A percentile compares a stretch with the other conserved stretches of the same genome.
Conservation (phyloP, 2,797 vertebrate species). For the Halcyon leucocephala region DNA sequence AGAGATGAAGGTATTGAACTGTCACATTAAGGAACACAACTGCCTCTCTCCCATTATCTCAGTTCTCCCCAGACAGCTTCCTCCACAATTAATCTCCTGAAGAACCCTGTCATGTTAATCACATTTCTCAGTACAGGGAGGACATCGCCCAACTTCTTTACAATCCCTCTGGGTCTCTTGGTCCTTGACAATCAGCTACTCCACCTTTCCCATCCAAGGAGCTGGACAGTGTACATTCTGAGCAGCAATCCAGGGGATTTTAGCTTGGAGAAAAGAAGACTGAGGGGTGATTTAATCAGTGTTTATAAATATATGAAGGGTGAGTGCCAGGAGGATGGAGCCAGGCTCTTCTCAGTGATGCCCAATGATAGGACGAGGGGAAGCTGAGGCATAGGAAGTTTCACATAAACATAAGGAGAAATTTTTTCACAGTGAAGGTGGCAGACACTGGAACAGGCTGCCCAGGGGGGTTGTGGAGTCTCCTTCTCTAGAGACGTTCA, state of each 20-base stretch:
- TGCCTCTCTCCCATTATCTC: not conserved
- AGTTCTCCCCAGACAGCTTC: not conserved
- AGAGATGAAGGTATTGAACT: not conserved
- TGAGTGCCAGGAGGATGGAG: no score
- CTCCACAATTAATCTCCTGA: not conserved
- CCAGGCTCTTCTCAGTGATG: no score
- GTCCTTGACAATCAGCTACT: not conserved
- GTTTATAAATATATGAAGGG: no score
- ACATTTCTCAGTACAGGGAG: not conserved
- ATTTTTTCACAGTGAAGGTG: no score
- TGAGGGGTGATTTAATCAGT: no score
- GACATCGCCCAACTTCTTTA: not conserved
- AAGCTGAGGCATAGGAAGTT: no score
- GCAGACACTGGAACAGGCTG: no score
- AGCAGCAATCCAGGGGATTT: not conserved
- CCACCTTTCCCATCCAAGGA: not conserved
- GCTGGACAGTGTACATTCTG: accelerated
- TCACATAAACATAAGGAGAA: no score
- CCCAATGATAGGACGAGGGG: no score
- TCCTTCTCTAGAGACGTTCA: no score
- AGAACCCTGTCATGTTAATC: not conserved
- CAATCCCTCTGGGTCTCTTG: not conserved
- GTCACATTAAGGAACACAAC: not conserved
- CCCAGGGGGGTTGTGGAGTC: no score
- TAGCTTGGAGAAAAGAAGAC: no score